A percentile compares a stretch with the other conserved stretches of the same genome.
Conservation (phyloP, 2,888 invertebrate species). For the Charanyca ferruginea region DNA sequence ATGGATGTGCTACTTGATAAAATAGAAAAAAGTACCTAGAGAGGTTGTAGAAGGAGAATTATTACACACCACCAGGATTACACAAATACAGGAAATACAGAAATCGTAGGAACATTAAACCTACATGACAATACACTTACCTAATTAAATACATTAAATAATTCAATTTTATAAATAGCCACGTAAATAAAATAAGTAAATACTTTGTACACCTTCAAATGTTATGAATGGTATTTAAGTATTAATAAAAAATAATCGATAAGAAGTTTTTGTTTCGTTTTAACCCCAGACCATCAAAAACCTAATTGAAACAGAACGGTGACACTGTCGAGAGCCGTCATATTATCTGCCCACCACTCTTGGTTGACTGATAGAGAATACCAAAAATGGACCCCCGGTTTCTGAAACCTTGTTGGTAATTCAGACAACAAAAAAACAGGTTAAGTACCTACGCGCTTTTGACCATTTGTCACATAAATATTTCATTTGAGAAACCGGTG, state of each 20-base stretch:
- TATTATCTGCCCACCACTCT: no score
- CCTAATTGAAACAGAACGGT: no score
- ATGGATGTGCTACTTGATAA: conserved; percentile 1
- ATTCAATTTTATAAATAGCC: background rate
- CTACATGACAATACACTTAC: no score
- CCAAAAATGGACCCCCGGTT: no score
- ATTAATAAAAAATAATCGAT: conserved; percentile 19
- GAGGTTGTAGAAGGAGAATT: background rate
- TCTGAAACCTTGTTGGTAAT: no score
- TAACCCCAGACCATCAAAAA: background rate
- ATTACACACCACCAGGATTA: background rate
- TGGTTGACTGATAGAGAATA: no score
- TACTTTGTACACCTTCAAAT: conserved; percentile 15
- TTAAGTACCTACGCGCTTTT: no score
- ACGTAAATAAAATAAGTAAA: background rate
- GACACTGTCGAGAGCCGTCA: no score
- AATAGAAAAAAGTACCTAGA: conserved; percentile 4
- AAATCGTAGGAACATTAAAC: background rate
- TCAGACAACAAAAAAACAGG: no score
- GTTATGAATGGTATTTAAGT: conserved; percentile 21
- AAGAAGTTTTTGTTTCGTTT: conserved; percentile 1
- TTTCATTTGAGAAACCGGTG: no score
- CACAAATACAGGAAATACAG: background rate
- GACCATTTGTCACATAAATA: no score
- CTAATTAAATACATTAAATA: no score